Percentiles rank a stretch among this genome's conserved stretches.
phyloP scores from a whole-genome alignment of 1,140 invertebrate genomes.

The Rhopalosiphum maidis region DNA sequence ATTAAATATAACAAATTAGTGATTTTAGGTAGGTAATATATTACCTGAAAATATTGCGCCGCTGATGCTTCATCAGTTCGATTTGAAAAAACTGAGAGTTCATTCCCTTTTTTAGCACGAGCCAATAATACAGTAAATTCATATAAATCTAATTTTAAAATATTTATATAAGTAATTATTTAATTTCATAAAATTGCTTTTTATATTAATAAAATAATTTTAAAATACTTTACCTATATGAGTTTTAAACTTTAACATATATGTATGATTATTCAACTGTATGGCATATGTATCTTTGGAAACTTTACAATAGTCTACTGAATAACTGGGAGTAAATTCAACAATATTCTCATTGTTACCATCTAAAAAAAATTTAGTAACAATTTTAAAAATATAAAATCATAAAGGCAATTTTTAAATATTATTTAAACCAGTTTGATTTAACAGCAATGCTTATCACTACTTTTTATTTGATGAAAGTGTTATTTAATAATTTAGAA shows the following conservation, averaged over 20 bases:
- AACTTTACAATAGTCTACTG: slow-evolving; percentile 46
- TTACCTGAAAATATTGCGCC: slow-evolving; percentile 92
- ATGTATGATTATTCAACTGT: slow-evolving; percentile 33
- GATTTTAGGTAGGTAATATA: not conserved
- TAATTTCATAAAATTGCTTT: not conserved
- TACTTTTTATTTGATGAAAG: not conserved
- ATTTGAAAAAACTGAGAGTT: slow-evolving; percentile 76
- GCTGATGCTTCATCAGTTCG: slow-evolving; percentile 97
- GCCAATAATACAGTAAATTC: slow-evolving; percentile 13
- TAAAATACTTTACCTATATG: slow-evolving; percentile 18
- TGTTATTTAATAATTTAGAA: not conserved
- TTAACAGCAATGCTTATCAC: not conserved
- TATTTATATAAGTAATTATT: not conserved
- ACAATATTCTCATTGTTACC: slow-evolving; percentile 21
- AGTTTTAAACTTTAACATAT: slow-evolving; percentile 40
- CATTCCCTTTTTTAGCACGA: slow-evolving; percentile 44
- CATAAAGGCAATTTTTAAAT: not conserved
- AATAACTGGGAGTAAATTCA: slow-evolving; percentile 28
- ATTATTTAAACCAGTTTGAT: not conserved
- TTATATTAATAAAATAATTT: not conserved
- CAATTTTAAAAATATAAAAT: not conserved
- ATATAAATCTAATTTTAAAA: slow-evolving; percentile 28
- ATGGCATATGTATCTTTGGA: slow-evolving; percentile 42
- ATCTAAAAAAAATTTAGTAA: slow-evolving; percentile 32
- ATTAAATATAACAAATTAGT: slow-evolving; percentile 39